These are phyloP conservation scores for Lepidocyrtinus sp. DNA, from an alignment of 2,888 invertebrate species.

Conservation along the genomic window DNA sequence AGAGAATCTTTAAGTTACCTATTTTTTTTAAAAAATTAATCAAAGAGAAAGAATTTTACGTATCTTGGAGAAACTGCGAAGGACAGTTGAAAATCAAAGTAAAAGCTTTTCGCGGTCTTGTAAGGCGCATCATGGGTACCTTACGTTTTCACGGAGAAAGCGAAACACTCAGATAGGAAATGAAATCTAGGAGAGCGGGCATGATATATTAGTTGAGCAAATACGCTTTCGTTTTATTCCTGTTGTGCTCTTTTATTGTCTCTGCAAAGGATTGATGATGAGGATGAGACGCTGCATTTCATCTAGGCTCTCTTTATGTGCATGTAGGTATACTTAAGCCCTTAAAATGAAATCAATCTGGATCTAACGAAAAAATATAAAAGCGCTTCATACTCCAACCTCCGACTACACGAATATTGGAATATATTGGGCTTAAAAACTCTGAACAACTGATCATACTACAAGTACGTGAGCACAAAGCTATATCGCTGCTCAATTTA, in stretches of 20 bases:
- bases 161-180: neutral
- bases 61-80: too few species aligned
- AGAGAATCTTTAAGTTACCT: too few species aligned
- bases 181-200: neutral
- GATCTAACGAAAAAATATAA: neutral
- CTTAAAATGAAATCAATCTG: slow-evolving; percentile 3
- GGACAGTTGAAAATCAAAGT: too few species aligned
- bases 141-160: too few species aligned
- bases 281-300: slow-evolving; percentile 4
- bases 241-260: neutral
- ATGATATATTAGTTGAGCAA: slow-evolving; percentile 1
- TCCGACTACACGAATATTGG: too few species aligned
- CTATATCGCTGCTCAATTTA: neutral
- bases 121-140: too few species aligned
- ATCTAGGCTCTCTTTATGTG: neutral
- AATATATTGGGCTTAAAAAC: neutral
- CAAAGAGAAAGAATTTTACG: too few species aligned
- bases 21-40: neutral
- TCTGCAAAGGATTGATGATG: neutral
- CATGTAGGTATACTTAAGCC: neutral
- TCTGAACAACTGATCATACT: too few species aligned
- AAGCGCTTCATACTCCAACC: neutral
- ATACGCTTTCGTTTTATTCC: neutral
- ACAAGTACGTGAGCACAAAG: slow-evolving; percentile 4
- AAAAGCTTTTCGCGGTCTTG: too few species aligned